Evolutionary conservation across 2,888 invertebrate genomes (phyloP).

Genomic region (Cheilosia scutellata): DNA sequence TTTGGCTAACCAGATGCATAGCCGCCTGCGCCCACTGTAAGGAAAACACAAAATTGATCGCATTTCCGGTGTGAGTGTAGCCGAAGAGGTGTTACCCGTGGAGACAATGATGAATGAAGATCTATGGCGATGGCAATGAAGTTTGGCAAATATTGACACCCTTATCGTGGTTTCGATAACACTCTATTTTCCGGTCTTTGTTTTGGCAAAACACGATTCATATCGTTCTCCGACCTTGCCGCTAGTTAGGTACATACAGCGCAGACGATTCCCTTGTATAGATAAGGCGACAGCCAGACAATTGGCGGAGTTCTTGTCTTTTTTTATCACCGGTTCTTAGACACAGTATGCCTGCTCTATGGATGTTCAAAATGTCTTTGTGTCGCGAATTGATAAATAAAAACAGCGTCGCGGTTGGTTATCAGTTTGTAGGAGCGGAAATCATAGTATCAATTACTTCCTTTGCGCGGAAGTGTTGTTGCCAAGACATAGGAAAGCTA

Average conservation of each 20-base stretch:
- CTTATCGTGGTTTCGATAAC: constrained; percentile 4
- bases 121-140: neutral
- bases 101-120: neutral
- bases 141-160: constrained; percentile 29
- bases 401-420: no score
- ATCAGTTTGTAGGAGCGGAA: no score
- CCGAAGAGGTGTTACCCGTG: neutral
- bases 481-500: no score
- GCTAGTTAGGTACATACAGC: neutral
- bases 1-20: neutral
- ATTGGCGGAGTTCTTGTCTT: neutral
- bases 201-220: no score
- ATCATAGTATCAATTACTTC: no score
- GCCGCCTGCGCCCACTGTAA: constrained; percentile 33
- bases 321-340: neutral
- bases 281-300: constrained; percentile 24
- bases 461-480: no score
- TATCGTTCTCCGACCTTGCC: constrained; percentile 7
- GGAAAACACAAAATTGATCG: neutral
- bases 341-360: no score
- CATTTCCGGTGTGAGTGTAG: constrained; percentile 42
- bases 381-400: no score
- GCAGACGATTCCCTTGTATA: constrained; percentile 22
- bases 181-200: constrained; percentile 1
- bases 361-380: no score